Percentiles rank a stretch among this genome's conserved stretches.
Conservation (phyloP, 2,113 vertebrate genomes). For the Diphyllodes magnificus region DNA sequence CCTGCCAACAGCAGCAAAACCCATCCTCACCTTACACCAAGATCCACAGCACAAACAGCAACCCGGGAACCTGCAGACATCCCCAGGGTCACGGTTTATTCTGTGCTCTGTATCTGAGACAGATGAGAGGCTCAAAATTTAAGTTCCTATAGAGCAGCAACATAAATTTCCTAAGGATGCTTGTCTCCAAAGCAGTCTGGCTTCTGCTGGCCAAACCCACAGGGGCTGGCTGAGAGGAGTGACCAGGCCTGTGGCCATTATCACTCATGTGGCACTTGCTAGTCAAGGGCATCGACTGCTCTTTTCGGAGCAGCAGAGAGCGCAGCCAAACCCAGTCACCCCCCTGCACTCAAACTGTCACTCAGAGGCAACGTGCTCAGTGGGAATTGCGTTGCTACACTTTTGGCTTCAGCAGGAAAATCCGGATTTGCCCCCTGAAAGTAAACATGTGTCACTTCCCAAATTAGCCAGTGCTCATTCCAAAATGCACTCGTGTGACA, state of each 20-base stretch:
- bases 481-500: not conserved
- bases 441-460: not conserved
- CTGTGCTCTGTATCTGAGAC: not conserved
- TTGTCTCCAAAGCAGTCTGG: not conserved
- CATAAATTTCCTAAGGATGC: not conserved
- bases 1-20: not conserved
- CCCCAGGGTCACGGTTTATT: not conserved
- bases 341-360: not conserved
- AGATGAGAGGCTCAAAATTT: not conserved
- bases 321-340: not conserved
- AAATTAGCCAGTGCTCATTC: not conserved
- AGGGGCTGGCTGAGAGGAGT: not conserved
- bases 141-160: not conserved
- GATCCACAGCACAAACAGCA: not conserved
- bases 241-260: slow-evolving; percentile 1
- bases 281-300: slow-evolving; percentile 31
- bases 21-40: not conserved
- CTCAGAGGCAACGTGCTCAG: not conserved
- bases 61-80: not conserved
- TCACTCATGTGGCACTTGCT: not conserved
- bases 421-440: not conserved
- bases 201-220: not conserved
- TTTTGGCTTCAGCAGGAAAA: not conserved
- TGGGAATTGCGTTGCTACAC: not conserved
- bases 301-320: slow-evolving; percentile 1